Evolutionary conservation across 1,140 invertebrate genomes (phyloP).

Genomic region (Magallana gigas): DNA sequence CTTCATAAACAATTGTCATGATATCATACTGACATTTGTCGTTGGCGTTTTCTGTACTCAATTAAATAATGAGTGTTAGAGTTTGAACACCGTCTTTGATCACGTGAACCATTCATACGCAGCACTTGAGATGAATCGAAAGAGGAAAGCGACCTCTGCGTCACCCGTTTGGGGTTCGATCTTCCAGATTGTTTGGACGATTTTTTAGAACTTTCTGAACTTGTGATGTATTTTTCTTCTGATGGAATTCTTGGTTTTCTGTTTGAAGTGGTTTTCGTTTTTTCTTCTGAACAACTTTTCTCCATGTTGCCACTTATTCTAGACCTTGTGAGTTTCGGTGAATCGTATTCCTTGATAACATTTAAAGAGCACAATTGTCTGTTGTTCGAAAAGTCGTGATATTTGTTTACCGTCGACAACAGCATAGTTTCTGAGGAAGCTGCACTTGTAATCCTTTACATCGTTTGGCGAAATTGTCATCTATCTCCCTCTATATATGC

Average conservation of each 20-base stretch:
- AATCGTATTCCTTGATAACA: not conserved
- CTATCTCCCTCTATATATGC: not conserved
- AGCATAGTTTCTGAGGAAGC: not conserved
- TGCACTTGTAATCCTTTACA: not conserved
- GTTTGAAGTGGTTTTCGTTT: not conserved
- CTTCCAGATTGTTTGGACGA: not conserved
- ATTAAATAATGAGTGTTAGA: not conserved
- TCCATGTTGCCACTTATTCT: not conserved
- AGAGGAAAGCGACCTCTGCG: not conserved
- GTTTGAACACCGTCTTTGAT: not conserved
- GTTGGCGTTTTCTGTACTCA: conserved; percentile 5
- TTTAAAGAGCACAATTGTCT: not conserved
- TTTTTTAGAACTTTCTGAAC: not conserved
- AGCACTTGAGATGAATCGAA: not conserved
- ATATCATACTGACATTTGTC: not conserved
- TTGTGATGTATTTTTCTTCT: not conserved
- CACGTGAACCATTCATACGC: not conserved
- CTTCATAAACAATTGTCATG: no score
- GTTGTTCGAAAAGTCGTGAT: not conserved
- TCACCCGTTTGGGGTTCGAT: not conserved
- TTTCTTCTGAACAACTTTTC: not conserved
- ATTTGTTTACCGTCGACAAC: not conserved
- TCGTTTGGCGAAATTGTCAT: not conserved
- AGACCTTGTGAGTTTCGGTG: not conserved
- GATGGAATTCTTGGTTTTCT: not conserved